Percentiles rank a stretch among this genome's conserved stretches.
phyloP scores from a whole-genome alignment of 2,113 vertebrate species.

The Sylvia atricapilla region DNA sequence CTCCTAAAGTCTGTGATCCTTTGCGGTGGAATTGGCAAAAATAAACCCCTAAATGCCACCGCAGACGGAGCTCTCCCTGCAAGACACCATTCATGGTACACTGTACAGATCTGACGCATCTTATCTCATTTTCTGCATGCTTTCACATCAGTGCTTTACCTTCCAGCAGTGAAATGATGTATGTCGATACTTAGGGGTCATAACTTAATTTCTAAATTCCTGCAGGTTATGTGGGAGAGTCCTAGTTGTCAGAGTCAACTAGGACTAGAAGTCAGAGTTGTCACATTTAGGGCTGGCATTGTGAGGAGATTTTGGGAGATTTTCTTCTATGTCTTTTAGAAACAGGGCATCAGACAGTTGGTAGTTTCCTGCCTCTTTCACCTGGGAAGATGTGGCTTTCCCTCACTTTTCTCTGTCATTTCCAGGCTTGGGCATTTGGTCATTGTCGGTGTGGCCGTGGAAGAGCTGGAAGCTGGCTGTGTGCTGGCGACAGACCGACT shows the following conservation, averaged over 20 bases:
- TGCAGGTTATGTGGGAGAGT: neutral
- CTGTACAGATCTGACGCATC: neutral
- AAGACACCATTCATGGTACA: neutral
- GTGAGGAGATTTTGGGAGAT: neutral
- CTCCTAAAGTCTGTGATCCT: constrained; percentile 24
- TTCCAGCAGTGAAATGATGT: neutral
- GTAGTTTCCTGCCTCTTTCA: neutral
- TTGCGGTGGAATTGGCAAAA: constrained; percentile 41
- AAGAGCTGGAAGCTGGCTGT: neutral
- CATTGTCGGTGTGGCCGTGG: accelerated
- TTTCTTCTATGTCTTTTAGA: neutral
- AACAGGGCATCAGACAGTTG: neutral
- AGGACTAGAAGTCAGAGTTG: neutral
- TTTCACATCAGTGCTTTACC: neutral
- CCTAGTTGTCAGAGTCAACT: neutral
- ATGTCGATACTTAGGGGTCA: neutral
- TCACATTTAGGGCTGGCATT: neutral
- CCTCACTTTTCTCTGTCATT: neutral
- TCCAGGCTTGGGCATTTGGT: neutral
- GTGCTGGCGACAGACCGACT: accelerated
- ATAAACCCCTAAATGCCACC: constrained; percentile 1
- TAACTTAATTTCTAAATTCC: neutral
- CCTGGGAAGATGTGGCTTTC: neutral
- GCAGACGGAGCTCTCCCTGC: neutral
- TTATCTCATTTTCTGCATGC: neutral